Conservation (phyloP, 2,888 invertebrate genomes). For the Anoncus sp. region DNA sequence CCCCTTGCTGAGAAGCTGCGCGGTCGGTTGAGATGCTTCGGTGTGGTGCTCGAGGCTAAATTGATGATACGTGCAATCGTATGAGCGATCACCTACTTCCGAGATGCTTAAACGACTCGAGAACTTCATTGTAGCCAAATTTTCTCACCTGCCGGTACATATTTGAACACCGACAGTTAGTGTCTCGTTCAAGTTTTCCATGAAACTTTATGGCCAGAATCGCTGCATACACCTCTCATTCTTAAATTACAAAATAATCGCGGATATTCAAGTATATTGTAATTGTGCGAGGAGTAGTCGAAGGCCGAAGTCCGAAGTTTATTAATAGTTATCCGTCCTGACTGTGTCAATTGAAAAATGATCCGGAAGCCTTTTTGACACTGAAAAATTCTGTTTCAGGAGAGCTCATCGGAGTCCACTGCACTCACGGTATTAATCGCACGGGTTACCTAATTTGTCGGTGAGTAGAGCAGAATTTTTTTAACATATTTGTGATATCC, state of each 20-base stretch:
- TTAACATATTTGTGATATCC: not conserved
- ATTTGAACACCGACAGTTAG: not conserved
- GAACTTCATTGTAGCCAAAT: constrained; percentile 1
- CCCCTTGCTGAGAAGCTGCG: constrained; percentile 66
- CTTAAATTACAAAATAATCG: not conserved
- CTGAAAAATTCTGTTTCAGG: constrained; percentile 84
- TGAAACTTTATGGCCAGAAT: not conserved
- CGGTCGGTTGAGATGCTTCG: constrained; percentile 56
- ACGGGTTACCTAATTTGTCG: constrained; percentile 92
- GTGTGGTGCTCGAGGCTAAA: constrained; percentile 67
- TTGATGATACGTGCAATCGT: constrained; percentile 74
- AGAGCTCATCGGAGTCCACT: constrained; percentile 90
- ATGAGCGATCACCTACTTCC: constrained; percentile 25
- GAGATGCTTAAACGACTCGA: constrained; percentile 11
- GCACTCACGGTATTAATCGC: constrained; percentile 92
- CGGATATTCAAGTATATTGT: not conserved
- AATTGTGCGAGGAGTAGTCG: not conserved
- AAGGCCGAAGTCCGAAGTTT: not conserved
- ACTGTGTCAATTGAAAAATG: not conserved
- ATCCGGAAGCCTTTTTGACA: not conserved
- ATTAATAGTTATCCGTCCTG: not conserved
- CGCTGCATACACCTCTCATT: not conserved
- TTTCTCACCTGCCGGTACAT: not conserved
- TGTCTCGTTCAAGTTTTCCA: not conserved
- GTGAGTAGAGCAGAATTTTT: constrained; percentile 79